Conservation (phyloP, 2,888 invertebrate species). For the Pocota personata region DNA sequence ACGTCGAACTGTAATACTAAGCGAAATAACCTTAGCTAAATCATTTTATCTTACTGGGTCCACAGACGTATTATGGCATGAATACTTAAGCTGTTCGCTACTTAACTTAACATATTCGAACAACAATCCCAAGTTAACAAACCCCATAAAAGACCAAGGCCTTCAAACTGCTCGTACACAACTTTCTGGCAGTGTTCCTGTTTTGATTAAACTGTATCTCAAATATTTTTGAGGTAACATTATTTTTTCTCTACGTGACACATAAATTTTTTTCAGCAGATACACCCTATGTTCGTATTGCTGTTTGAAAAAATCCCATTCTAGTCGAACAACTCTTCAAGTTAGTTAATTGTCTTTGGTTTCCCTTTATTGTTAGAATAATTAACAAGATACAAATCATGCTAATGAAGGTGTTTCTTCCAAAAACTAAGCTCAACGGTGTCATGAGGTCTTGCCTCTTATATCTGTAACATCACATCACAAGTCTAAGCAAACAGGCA, state of each 20-base stretch:
- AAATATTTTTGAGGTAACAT: background rate
- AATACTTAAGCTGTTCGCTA: no score
- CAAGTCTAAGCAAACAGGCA: constrained; percentile 7
- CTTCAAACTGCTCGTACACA: background rate
- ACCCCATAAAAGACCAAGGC: background rate
- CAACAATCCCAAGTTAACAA: no score
- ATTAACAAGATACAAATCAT: background rate
- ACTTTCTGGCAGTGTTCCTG: background rate
- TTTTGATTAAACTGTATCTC: no score
- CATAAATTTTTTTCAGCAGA: background rate
- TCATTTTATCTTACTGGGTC: no score
- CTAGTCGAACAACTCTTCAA: background rate
- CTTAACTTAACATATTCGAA: no score
- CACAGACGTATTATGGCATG: no score
- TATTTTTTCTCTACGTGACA: background rate
- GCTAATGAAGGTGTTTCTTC: background rate
- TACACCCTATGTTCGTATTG: background rate
- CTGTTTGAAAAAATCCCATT: background rate
- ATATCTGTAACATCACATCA: constrained; percentile 26
- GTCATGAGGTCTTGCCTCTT: background rate
- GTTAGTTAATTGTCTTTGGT: background rate
- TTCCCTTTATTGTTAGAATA: background rate
- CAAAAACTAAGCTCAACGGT: background rate
- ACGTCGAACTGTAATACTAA: no score
- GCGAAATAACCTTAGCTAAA: no score